These are phyloP conservation scores for Scaptomyza parva DNA, from an alignment of 2,888 invertebrate species.

Conservation along the genomic window DNA sequence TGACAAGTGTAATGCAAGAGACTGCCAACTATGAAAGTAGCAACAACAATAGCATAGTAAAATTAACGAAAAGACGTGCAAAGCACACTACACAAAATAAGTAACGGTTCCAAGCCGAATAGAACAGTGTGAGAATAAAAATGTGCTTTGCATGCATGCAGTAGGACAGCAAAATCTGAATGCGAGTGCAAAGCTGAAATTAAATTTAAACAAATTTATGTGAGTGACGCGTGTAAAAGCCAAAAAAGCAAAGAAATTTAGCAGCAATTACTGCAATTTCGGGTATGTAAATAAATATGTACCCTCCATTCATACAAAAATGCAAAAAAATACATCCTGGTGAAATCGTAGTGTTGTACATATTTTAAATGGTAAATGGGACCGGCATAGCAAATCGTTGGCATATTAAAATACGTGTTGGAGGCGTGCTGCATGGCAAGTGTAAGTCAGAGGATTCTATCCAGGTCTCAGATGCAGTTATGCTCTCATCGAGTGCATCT, in stretches of 20 bases:
- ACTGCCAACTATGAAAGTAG: conserved; percentile 32
- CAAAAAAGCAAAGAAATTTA: conserved; percentile 31
- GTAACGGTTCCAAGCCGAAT: conserved; percentile 68
- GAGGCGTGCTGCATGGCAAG: conserved; percentile 4
- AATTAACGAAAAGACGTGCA: conserved; percentile 60
- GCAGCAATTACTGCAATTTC: conserved; percentile 26
- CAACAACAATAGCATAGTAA: conserved; percentile 49
- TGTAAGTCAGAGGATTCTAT: conserved; percentile 18
- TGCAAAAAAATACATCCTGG: conserved; percentile 10
- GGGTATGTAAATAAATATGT: conserved; percentile 46
- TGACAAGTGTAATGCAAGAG: conserved; percentile 48
- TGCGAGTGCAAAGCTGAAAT: conserved; percentile 65
- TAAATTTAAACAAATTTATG: conserved; percentile 60
- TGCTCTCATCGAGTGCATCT: conserved; percentile 50
- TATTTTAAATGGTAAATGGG: conserved; percentile 27
- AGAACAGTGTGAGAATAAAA: conserved; percentile 61
- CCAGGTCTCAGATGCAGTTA: conserved; percentile 43
- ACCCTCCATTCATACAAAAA: conserved; percentile 9
- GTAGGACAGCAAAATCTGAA: conserved; percentile 43
- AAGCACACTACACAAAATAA: conserved; percentile 53
- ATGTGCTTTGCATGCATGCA: conserved; percentile 74
- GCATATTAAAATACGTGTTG: conserved; percentile 35
- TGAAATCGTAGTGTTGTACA: conserved; percentile 8
- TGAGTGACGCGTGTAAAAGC: conserved; percentile 47
- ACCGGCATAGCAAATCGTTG: conserved; percentile 50